Conservation (phyloP, 2,113 vertebrate genomes). For the Gallinago undulata region DNA sequence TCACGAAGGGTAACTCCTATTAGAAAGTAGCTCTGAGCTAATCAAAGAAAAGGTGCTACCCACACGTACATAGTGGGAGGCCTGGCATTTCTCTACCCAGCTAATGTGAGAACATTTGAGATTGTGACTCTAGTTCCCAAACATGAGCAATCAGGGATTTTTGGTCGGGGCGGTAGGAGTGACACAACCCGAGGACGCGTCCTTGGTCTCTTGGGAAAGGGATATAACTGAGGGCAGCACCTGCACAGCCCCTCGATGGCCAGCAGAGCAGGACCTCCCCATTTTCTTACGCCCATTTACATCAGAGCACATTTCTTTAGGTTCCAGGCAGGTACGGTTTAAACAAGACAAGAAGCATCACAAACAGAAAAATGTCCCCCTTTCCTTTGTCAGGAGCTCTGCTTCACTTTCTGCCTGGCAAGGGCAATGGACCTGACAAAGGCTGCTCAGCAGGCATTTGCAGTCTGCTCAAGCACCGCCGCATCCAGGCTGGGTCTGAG, state of each 20-base stretch:
- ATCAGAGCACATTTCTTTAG: neutral
- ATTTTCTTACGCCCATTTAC: neutral
- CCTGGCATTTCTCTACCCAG: constrained; percentile 36
- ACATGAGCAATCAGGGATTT: constrained; percentile 35
- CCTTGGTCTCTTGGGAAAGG: neutral
- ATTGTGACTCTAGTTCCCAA: constrained; percentile 42
- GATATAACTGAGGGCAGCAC: neutral
- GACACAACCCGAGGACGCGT: neutral
- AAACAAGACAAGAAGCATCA: neutral
- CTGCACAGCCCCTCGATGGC: neutral
- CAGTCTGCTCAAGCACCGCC: neutral
- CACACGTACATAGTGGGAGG: constrained; percentile 41
- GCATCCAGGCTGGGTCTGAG: neutral
- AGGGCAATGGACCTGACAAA: neutral
- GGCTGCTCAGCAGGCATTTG: neutral
- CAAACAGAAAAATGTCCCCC: neutral
- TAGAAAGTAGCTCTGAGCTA: constrained; percentile 42
- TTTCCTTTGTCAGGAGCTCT: neutral
- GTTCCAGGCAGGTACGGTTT: neutral
- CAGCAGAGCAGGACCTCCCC: neutral
- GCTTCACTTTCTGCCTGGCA: neutral
- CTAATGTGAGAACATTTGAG: constrained; percentile 7
- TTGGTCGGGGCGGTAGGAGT: neutral
- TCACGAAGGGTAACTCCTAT: constrained; percentile 23
- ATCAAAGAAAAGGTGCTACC: constrained; percentile 45